Base-by-base conservation (phyloP, 2,888 invertebrate genomes). In the Tachina lurida region DNA sequence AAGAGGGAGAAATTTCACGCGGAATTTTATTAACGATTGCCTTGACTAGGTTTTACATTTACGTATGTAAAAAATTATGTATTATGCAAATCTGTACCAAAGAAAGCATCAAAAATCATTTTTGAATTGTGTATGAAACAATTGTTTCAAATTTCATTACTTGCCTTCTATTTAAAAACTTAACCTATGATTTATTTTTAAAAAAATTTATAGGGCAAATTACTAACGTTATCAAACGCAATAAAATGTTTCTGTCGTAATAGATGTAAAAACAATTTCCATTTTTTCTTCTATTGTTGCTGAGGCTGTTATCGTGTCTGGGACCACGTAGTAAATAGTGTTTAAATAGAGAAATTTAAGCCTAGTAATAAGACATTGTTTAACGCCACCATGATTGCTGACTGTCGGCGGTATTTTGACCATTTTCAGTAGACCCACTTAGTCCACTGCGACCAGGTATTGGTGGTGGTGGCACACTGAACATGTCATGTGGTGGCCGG, bases 401-500 rank as follows among this genome's bases (percentile, higher is more conserved):
- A 56, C 67, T 84, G 80, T 89, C 90, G 68, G 75, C 81, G 62
- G 89, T 56, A 86, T 88, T 90, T 87, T 91, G 92, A 10, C 90
- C 91, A 84, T 89, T 90, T 86, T 90, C 90, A 86, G 88, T 89
- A 49, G 84, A 88, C 49, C 79, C 88, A 85, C 88, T 89, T 54
- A 81, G 88, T 60, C 79, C 88, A 71, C 92, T 93, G 63, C 93
- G 92, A 15, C 93, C 90, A 67, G 92, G 86, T 79, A 91, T 91
- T 45, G 91, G 91, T 17, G 91, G 91, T 85, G 91, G 91, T 22
- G 91, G 91, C 84, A 91, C 90, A 88, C 88, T 92, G 81, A 89
- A 90, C 89, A 91, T 90, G 84, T 91, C 91, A 79, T 89, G 90
- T 87, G 91, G 92, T 39, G 96, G 95, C 89, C 95, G 94, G 91